These are phyloP conservation scores for Hanleya hanleyi DNA, from an alignment of 2,888 invertebrate genomes.

Conservation along the genomic window DNA sequence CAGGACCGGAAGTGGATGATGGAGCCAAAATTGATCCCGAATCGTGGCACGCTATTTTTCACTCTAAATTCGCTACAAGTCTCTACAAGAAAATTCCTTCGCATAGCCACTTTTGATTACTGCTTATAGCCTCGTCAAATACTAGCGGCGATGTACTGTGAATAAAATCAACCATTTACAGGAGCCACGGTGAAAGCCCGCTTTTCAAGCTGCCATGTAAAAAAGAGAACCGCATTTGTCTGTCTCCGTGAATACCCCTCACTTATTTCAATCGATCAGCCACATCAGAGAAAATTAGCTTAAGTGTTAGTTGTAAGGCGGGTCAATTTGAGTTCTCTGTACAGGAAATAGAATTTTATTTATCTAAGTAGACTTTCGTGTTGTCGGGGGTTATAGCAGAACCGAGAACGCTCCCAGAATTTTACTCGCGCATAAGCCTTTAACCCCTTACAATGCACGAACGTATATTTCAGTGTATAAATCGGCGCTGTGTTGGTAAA, in stretches of 20 bases:
- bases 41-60: neutral
- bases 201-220: too few species aligned
- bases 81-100: neutral
- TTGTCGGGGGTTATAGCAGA: neutral
- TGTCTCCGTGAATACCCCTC: neutral
- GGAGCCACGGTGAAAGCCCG: neutral
- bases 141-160: neutral
- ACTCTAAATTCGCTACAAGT: neutral
- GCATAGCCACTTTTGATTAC: constrained; percentile 5
- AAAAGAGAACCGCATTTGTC: neutral
- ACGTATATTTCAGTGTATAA: too few species aligned
- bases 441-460: too few species aligned
- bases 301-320: neutral
- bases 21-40: neutral
- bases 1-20: neutral
- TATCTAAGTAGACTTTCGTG: constrained; percentile 13
- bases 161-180: neutral
- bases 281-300: constrained; percentile 4
- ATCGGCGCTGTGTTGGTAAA: too few species aligned
- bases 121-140: neutral
- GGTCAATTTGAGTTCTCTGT: neutral
- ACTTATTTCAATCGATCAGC: neutral
- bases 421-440: too few species aligned
- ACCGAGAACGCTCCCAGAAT: too few species aligned
- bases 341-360: constrained; percentile 10